Conservation (phyloP, 2,797 vertebrate species). For the Chaetophractus vellerosus region DNA sequence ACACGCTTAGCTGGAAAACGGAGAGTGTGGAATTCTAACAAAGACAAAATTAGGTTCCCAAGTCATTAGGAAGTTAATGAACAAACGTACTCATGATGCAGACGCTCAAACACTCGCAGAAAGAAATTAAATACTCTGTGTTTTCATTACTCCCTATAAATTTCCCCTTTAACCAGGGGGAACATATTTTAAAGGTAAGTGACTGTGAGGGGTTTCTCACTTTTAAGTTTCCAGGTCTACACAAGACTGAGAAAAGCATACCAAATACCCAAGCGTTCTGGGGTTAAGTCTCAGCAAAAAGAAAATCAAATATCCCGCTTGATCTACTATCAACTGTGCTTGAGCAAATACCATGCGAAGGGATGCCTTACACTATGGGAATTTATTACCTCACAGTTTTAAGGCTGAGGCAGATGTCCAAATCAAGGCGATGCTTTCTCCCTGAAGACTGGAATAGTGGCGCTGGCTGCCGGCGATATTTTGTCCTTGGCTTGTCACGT, state of each 20-base stretch:
- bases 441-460: too few species aligned
- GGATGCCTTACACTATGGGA: too few species aligned
- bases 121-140: conserved; percentile 39
- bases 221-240: conserved; percentile 29
- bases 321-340: background rate
- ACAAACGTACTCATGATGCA: conserved; percentile 42
- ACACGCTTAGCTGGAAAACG: background rate
- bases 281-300: conserved; percentile 51
- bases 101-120: background rate
- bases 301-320: background rate
- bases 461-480: too few species aligned
- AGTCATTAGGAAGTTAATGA: conserved; percentile 67
- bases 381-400: too few species aligned
- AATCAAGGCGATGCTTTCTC: too few species aligned
- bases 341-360: too few species aligned
- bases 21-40: background rate
- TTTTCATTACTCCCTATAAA: conserved; percentile 45
- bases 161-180: conserved; percentile 61
- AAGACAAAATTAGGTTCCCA: conserved; percentile 10
- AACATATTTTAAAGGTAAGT: conserved; percentile 61
- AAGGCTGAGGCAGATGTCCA: too few species aligned
- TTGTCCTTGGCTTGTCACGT: too few species aligned
- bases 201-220: conserved; percentile 10
- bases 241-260: background rate
- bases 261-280: background rate